Evolutionary conservation across 2,797 vertebrate species (phyloP).

Genomic region (Oreochromis grahami): DNA sequence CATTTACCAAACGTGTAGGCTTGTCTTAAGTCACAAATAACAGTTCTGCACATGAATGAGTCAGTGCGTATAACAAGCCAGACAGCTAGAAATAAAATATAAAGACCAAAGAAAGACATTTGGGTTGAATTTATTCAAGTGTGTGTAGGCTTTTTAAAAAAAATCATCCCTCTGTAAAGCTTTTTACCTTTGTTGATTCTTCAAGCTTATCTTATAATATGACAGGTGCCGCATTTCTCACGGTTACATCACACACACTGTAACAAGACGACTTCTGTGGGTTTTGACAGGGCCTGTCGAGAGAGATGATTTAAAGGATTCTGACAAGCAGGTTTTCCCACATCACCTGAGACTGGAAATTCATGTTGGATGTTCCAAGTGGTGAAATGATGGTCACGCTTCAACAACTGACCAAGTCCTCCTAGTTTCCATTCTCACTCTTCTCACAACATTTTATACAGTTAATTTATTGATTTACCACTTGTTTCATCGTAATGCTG

Average conservation of each 20-base stretch:
- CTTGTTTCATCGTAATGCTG: not conserved
- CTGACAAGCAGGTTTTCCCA: not conserved
- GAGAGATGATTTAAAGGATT: not conserved
- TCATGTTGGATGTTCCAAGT: not conserved
- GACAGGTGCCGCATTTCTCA: slow-evolving; percentile 29
- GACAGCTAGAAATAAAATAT: not conserved
- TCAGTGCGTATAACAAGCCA: slow-evolving; percentile 1
- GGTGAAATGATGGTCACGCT: not conserved
- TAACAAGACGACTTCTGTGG: not conserved
- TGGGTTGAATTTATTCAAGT: not conserved
- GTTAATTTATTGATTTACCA: not conserved
- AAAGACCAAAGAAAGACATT: slow-evolving; percentile 8
- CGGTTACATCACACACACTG: slow-evolving; percentile 17
- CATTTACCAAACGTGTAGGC: not conserved
- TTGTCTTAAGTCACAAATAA: slow-evolving; percentile 2
- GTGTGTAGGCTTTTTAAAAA: not conserved
- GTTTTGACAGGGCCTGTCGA: not conserved
- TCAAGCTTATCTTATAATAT: not conserved
- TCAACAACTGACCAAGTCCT: not conserved
- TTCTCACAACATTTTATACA: not conserved
- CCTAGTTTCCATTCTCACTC: not conserved
- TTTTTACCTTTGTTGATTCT: not conserved
- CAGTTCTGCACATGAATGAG: slow-evolving; percentile 19
- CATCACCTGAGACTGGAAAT: not conserved
- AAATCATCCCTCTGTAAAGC: not conserved